Evolutionary conservation across 2,888 invertebrate species (phyloP), one percentile per base, ranked within the genome.

Genomic region (Junonia oenone): DNA sequence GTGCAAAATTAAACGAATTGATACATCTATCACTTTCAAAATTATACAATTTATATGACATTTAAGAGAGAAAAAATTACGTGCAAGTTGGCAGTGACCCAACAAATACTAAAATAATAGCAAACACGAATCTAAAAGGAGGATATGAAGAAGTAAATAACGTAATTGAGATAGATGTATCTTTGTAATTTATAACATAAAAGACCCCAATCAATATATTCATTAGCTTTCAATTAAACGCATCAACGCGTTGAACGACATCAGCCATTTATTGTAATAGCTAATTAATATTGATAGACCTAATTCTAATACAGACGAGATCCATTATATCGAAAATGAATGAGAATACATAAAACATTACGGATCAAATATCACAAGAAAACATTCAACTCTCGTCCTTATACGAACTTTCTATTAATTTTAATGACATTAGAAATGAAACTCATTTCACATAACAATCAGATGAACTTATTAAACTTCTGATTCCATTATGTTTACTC

Each of bases 241-340:
- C 65, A 61, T 64, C 67, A 63, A 61, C 64, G 64, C 63, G 59
- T 65, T 45, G 55, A 62, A 59, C 52, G 52, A 47, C 54, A 51
- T 50, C 51, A 56, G 60, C 55, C 58, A 61, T 54, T 63, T 77
- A 75, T 76, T 74, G 71, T 78, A 75, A 79, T 78, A 68, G 68
- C 68, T 69, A 73, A 77, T 81, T 79, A 80, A 80, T 81, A 81
- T 81, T 80, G 76, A 80, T 81, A 72, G 71, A 68, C 67, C 38
- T 59, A 64, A 66, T 66, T 61, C 58, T 59, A 60, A 63, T 67
- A 63, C 59, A 69, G 69, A 72, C 69, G 70, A 69, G 38, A 67
- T 67, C 72, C 69, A 77, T 75, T 74, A 73, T 60, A 54, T 62
- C 55, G 22, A 22, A 22, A 22, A 22, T 5, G 22, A 22, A 22